Evolutionary conservation across 2,113 vertebrate species (phyloP).

Genomic region (Spea multiplicata): DNA sequence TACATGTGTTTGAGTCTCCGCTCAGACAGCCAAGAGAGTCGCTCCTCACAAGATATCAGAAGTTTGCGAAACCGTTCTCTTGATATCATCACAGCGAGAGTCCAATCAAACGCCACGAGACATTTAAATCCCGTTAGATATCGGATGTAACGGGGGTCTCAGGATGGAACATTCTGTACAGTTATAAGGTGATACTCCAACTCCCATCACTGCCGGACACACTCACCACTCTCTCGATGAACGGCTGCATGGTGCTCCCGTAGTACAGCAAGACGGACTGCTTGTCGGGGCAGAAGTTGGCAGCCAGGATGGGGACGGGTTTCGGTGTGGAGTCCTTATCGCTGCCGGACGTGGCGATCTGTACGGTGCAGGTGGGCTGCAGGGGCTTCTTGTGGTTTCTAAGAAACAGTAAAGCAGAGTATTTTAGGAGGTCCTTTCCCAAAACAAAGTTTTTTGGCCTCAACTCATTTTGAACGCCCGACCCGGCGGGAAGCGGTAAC

Average conservation of each 20-base stretch:
- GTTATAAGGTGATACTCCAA: no score
- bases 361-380: conserved; percentile 82
- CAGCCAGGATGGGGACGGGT: conserved; percentile 84
- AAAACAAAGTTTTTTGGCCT: no score
- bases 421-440: no score
- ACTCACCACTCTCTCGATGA: conserved; percentile 86
- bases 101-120: no score
- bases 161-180: no score
- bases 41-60: conserved; percentile 64
- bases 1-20: conserved; percentile 16
- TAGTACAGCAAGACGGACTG: conserved; percentile 81
- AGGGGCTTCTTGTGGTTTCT: conserved; percentile 95
- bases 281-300: conserved; percentile 73
- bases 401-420: background rate
- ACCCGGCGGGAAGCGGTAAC: conserved; percentile 49
- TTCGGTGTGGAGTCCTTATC: conserved; percentile 72
- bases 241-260: conserved; percentile 84
- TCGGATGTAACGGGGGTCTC: no score
- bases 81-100: conserved; percentile 63
- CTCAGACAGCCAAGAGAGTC: conserved; percentile 81
- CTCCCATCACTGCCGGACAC: no score
- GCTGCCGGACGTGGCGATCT: conserved; percentile 81
- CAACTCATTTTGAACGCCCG: no score
- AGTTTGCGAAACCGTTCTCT: conserved; percentile 67
- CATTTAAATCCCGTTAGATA: no score